phyloP scores from a whole-genome alignment of 2,113 vertebrate genomes.

The Typhlomys cinereus region DNA sequence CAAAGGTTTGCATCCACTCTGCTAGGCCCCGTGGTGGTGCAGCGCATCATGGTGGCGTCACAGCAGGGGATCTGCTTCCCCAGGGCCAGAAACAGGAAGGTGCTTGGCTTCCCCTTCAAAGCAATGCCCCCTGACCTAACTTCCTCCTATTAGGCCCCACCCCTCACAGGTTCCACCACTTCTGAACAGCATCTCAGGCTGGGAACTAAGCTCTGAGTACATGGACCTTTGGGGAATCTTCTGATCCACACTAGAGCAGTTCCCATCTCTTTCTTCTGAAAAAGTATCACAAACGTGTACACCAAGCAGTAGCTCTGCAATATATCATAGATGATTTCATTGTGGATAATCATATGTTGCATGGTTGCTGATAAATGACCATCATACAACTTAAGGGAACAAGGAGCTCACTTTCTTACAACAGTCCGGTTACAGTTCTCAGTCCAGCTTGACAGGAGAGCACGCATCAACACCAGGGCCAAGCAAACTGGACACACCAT shows the following conservation, averaged over 20 bases:
- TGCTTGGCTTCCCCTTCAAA: background rate
- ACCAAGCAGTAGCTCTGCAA: background rate
- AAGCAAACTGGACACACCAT: too few relatives aligned
- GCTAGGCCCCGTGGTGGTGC: background rate
- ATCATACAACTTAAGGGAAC: too few relatives aligned
- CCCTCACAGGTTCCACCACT: background rate
- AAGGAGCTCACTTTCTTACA: too few relatives aligned
- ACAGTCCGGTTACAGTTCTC: too few relatives aligned
- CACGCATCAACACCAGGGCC: too few relatives aligned
- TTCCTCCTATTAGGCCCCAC: background rate
- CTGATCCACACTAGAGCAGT: background rate
- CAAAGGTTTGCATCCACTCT: background rate
- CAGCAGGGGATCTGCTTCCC: background rate
- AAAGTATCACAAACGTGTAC: background rate
- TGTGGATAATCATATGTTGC: background rate
- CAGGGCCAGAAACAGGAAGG: background rate
- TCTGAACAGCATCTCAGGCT: background rate
- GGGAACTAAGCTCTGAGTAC: too few relatives aligned
- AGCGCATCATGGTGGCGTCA: too few relatives aligned
- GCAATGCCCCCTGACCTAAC: too few relatives aligned
- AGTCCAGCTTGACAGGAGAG: too few relatives aligned
- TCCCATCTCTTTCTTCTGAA: conserved; percentile 5
- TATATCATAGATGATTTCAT: background rate
- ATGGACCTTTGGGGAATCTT: background rate
- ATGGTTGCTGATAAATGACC: too few relatives aligned